Evolutionary conservation across 92 coral and sea anemone genomes (phyloP).

Genomic region (Umimayanthus kanabou): DNA sequence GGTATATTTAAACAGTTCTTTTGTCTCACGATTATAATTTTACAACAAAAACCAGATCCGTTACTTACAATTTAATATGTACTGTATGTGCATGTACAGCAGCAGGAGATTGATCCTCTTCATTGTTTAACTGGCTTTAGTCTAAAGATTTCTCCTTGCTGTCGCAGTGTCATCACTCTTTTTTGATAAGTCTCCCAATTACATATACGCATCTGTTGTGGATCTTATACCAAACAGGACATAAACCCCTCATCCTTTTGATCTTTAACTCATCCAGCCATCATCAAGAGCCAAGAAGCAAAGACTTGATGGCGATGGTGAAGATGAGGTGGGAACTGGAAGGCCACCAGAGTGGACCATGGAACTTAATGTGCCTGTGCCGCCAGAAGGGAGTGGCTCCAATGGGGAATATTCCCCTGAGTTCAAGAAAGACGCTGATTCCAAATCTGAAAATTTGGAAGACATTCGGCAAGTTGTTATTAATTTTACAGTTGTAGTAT

Average conservation of each 20-base stretch:
- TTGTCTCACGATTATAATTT: too few species aligned
- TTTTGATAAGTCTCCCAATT: too few species aligned
- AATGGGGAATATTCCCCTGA: constrained; percentile 27
- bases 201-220: too few species aligned
- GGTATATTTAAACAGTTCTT: too few species aligned
- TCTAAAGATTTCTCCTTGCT: too few species aligned
- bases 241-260: background rate
- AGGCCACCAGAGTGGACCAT: constrained; percentile 76
- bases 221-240: background rate
- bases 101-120: too few species aligned
- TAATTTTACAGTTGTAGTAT: too few species aligned
- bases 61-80: too few species aligned
- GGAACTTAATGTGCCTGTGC: constrained; percentile 46
- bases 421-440: constrained; percentile 3
- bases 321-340: background rate
- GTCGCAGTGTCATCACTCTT: too few species aligned
- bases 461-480: constrained; percentile 2
- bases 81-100: too few species aligned
- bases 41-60: too few species aligned
- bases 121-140: too few species aligned
- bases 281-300: constrained; percentile 42
- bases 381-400: constrained; percentile 47
- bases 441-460: background rate
- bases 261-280: background rate
- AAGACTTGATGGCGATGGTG: constrained; percentile 17